These are phyloP conservation scores for Campoplex capitator DNA, from an alignment of 2,888 invertebrate genomes.

Conservation along the genomic window DNA sequence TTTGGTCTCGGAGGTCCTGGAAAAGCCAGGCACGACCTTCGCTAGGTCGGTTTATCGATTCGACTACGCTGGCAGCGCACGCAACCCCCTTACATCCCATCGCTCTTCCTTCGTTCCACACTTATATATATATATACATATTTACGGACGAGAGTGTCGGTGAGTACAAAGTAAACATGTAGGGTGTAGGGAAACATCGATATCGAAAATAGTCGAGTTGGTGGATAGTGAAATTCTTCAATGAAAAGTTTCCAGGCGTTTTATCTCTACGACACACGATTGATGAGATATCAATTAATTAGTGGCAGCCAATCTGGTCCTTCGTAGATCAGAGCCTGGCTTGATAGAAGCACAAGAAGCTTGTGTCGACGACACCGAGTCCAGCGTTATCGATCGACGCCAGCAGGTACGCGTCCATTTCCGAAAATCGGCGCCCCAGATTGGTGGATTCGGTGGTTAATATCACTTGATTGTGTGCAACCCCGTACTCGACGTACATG, in stretches of 20 bases:
- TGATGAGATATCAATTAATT: neutral
- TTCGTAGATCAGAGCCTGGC: neutral
- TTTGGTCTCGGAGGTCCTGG: constrained; percentile 60
- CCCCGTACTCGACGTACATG: no score
- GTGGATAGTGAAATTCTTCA: neutral
- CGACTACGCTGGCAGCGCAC: constrained; percentile 63
- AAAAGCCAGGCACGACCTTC: constrained; percentile 66
- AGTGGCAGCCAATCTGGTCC: neutral
- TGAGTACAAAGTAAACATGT: neutral
- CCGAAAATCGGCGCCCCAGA: no score
- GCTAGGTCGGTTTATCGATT: constrained; percentile 65
- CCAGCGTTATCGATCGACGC: no score
- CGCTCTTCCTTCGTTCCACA: constrained; percentile 5
- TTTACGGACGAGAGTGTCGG: neutral
- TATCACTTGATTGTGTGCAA: neutral
- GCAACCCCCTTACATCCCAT: constrained; percentile 60
- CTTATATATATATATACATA: constrained; percentile 5
- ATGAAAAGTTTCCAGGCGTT: neutral
- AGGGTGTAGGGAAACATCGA: neutral
- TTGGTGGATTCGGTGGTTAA: neutral
- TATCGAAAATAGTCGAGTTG: neutral
- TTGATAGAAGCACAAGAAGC: neutral
- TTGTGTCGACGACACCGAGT: no score
- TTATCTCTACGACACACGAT: neutral
- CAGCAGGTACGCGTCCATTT: neutral